Evolutionary conservation across 2,888 invertebrate genomes (phyloP), one percentile per base, ranked within the genome.

Genomic region (Mactromeris polynyma): DNA sequence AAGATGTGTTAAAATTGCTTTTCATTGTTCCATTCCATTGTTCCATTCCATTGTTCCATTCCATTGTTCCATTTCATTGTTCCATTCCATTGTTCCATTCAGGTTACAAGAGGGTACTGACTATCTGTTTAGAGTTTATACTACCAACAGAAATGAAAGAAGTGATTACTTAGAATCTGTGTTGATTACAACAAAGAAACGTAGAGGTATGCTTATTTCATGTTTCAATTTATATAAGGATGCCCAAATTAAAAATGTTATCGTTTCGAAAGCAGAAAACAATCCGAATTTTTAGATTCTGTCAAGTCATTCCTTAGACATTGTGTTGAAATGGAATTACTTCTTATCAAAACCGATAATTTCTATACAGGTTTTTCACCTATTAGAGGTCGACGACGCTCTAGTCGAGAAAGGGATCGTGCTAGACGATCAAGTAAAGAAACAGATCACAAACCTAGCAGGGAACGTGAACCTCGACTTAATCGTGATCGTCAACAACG

Each of bases 131-230:
- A 54, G 90, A 19, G 89, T 92, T 69, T 87, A 83, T 19, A 51
- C 89, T 0, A 69, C 87, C 14, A 86, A 87, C 42, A 87, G 82
- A 19, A 51, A 83, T 14, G 89, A 87, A 51, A 89, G 81, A 58
- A 91, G 91, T 87, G 91, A 91, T 46, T 83, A 73, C 40, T 73
- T 91, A 38, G 91, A 92, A 46, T 92, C 91, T 9, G 85, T 90
- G 19, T 85, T 90, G 7, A 38, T 90, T 19, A 87, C 87, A 0
- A 87, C 87, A 3, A 78, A 73, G 46, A 87, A 81, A 42, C 54
- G 64, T 54, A 73, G 78, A 83, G 85, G 88, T 86, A 84, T 6
- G 58, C 14, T 58, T 58, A 9, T n/a, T 26, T 21, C n/a, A 17
- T 42, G 6, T 80, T 9, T 19, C 11, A 51, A 2, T 51, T 17